A percentile compares a stretch with the other conserved stretches of the same genome.
phyloP scores from a whole-genome alignment of 2,797 vertebrate species.

The Clarias laeviceps region DNA sequence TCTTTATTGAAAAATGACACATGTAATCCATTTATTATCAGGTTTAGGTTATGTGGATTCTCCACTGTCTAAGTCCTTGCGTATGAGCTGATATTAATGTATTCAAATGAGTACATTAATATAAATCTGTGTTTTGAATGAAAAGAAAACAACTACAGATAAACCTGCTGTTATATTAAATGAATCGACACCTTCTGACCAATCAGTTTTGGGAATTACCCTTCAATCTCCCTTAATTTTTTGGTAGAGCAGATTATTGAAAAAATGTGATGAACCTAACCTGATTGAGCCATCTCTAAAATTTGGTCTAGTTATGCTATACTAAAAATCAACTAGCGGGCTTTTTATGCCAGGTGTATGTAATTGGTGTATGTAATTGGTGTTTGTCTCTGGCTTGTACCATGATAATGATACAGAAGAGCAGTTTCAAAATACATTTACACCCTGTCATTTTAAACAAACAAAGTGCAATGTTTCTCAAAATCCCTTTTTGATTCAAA shows the following conservation, averaged over 20 bases:
- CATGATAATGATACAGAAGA: background rate
- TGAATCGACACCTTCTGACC: background rate
- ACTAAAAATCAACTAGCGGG: no score
- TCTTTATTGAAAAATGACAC: background rate
- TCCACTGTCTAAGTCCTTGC: background rate
- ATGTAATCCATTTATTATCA: background rate
- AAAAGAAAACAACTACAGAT: background rate
- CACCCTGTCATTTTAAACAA: background rate
- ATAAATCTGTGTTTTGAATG: background rate
- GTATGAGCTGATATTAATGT: background rate
- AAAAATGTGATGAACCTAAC: no score
- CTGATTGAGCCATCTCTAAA: no score
- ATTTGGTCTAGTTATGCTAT: no score
- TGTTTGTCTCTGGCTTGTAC: background rate
- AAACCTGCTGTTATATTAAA: background rate
- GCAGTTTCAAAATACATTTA: background rate
- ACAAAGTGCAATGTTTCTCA: background rate
- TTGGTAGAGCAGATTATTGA: no score
- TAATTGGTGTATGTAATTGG: slow-evolving; percentile 15
- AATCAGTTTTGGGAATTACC: background rate
- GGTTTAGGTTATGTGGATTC: background rate
- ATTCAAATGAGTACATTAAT: background rate
- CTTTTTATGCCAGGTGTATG: no score
- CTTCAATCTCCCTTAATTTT: no score
- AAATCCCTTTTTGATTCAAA: slow-evolving; percentile 34